phyloP scores from a whole-genome alignment of 1,140 invertebrate species.

The Zaprionus lachaisei region DNA sequence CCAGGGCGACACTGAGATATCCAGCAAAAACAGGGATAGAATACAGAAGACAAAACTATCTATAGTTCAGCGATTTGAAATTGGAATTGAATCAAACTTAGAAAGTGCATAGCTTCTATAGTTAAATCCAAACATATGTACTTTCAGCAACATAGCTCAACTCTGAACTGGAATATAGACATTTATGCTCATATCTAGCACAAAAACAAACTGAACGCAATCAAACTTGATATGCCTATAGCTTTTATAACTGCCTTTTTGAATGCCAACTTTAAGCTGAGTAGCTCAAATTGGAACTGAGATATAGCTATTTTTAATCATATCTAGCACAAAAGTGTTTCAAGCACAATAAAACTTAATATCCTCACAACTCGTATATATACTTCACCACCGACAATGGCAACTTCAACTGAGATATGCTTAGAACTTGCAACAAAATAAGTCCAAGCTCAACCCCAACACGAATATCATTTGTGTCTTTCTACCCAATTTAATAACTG shows the following conservation, averaged over 20 bases:
- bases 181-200: background rate
- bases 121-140: background rate
- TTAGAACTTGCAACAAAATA: too few species aligned
- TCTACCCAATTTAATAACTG: background rate
- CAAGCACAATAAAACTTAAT: too few species aligned
- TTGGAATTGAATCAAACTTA: background rate
- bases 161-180: background rate
- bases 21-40: background rate
- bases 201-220: background rate
- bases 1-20: background rate
- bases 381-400: too few species aligned
- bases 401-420: too few species aligned
- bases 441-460: too few species aligned
- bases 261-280: too few species aligned
- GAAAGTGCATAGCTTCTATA: too few species aligned
- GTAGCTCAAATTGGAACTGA: too few species aligned
- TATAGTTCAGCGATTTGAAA: background rate
- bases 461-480: background rate
- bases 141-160: background rate
- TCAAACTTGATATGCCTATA: background rate
- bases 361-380: too few species aligned
- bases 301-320: too few species aligned
- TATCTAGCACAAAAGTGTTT: too few species aligned
- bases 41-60: background rate
- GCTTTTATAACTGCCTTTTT: too few species aligned